phyloP scores from a whole-genome alignment of 1,140 invertebrate genomes.

The Penaeus chinensis region DNA sequence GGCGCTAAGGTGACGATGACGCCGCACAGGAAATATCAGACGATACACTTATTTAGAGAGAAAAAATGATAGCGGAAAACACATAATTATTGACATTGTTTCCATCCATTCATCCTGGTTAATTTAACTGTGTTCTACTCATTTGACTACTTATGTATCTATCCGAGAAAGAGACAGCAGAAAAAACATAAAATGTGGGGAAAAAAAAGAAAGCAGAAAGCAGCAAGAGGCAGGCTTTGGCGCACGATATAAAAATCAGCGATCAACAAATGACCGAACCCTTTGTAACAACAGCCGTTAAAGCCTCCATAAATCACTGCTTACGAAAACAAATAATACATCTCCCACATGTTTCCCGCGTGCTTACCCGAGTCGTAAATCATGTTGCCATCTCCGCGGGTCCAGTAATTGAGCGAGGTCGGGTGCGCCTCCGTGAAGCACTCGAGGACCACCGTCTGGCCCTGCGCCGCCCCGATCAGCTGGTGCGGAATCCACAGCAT shows the following conservation, averaged over 20 bases:
- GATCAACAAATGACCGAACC: no score
- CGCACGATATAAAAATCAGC: not conserved
- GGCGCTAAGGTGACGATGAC: not conserved
- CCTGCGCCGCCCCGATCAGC: slow-evolving; percentile 83
- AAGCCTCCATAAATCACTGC: not conserved
- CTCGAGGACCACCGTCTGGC: slow-evolving; percentile 84
- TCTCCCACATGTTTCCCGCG: not conserved
- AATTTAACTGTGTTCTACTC: not conserved
- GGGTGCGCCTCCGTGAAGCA: slow-evolving; percentile 92
- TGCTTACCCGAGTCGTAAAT: slow-evolving; percentile 79
- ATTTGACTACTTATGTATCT: not conserved
- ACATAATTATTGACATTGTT: no score
- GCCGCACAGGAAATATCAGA: no score
- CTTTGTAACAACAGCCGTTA: not conserved
- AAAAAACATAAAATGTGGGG: not conserved
- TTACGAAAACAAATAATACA: not conserved
- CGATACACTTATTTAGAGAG: no score
- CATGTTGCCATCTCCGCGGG: slow-evolving; percentile 86
- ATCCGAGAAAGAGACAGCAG: not conserved
- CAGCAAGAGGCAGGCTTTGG: no score
- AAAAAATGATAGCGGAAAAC: no score
- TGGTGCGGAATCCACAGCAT: slow-evolving; percentile 92
- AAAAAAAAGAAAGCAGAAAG: slow-evolving; percentile 16
- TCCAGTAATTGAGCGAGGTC: slow-evolving; percentile 90
- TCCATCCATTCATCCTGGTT: no score